Percentiles rank a stretch among this genome's conserved stretches.
Evolutionary conservation across 2,888 invertebrate genomes (phyloP).

Genomic region (Holacanthella duospinosa): DNA sequence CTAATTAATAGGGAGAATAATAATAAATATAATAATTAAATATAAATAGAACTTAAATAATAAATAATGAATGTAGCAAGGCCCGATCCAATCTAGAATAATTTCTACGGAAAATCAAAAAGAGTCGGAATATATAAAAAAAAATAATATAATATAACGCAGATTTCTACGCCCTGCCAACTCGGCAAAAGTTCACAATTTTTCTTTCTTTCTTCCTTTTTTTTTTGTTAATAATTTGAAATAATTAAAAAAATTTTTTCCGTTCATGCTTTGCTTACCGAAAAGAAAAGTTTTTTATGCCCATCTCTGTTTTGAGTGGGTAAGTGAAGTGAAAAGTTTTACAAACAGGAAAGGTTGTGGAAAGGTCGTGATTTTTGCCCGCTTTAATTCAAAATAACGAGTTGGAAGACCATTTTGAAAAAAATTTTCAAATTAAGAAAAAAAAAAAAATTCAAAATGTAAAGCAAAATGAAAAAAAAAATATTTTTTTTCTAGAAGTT

Average conservation of each 20-base stretch:
- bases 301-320: background rate
- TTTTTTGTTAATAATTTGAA: no score
- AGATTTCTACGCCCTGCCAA: background rate
- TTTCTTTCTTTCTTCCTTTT: background rate
- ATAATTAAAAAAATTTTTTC: no score
- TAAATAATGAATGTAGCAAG: background rate
- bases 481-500: no score
- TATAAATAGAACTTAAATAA: background rate
- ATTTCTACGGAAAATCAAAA: background rate
- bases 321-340: background rate
- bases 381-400: background rate
- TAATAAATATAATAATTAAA: conserved; percentile 1
- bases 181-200: background rate
- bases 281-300: background rate
- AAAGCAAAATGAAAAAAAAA: background rate
- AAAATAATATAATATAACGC: no score
- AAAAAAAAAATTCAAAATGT: background rate
- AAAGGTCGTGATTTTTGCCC: background rate
- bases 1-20: background rate
- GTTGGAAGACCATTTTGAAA: background rate
- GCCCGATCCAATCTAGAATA: background rate
- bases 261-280: no score
- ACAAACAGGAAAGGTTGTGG: background rate
- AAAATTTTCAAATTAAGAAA: background rate
- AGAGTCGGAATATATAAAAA: no score